Base-by-base conservation (phyloP, 2,888 invertebrate species). In the Atherix ibis region DNA sequence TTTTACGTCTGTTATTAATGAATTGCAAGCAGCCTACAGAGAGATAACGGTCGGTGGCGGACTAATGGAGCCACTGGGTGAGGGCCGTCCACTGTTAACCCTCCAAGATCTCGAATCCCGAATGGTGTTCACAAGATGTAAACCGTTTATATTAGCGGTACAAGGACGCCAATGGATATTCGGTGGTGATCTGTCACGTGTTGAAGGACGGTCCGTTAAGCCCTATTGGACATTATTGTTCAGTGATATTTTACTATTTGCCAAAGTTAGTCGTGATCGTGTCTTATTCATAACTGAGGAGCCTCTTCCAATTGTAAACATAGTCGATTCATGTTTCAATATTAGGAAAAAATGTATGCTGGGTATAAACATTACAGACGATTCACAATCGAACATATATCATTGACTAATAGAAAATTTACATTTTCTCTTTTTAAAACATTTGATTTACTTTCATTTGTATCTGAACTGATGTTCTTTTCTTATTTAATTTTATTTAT, bases 141-240 rank as follows among this genome's bases (percentile, higher is more conserved):
- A 83, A 71, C 85, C 87, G 34, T 88, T 88, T 56, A 76, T 80
- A 34, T 63, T 88, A 54, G 80, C 78, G 49, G 76, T 80, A 47
- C 76, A 81, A 32, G 84, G 84, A 17, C 70, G 87, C 32, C 85
- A 85, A 57, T 87, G 87, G 87, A 80, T 88, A 37, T 87, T 87
- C 47, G 87, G 85, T 4, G 85, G 87, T 0, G 85, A 87, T 48
- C 61, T 88, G 18, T 77, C 79, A 9, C 70, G 83, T 42, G 79
- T 85, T 2, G 87, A 87, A 62, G 84, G 85, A 2, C 68, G 85
- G 29, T 74, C 79, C 2, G 69, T 83, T 17, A 71, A 83, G 40
- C 81, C 84, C 1, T 84, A 81, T 53, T 87, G 87, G 87, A 82
- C 84, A 1, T 62, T 88, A 37, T 65, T 88, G 29, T 81, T 88